These are phyloP conservation scores for Acleris cristana DNA, from an alignment of 2,888 invertebrate genomes.

Conservation along the genomic window DNA sequence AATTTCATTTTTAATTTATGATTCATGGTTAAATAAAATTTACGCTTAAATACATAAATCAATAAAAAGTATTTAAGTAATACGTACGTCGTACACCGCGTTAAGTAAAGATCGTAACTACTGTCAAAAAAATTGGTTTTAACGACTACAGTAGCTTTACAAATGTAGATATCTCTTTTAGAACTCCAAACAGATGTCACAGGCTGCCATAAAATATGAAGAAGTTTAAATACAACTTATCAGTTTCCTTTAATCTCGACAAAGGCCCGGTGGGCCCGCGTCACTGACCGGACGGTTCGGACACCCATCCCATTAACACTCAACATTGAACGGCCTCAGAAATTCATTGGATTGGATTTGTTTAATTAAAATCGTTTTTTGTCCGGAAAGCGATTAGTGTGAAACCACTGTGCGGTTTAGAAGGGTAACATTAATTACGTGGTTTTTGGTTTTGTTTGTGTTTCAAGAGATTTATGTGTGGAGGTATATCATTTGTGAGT, in stretches of 20 bases:
- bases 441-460: slow-evolving; percentile 11
- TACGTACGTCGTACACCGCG: too few relatives aligned
- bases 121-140: not conserved
- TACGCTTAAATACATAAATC: too few relatives aligned
- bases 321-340: not conserved
- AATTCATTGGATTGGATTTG: slow-evolving; percentile 23
- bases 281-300: not conserved
- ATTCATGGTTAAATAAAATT: too few relatives aligned
- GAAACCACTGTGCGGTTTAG: slow-evolving; percentile 19
- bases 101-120: too few relatives aligned
- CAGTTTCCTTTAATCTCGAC: slow-evolving; percentile 4
- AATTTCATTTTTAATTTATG: too few relatives aligned
- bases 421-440: slow-evolving; percentile 14
- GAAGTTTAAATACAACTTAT: slow-evolving; percentile 19
- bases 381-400: slow-evolving; percentile 15
- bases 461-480: not conserved
- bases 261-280: slow-evolving; percentile 7
- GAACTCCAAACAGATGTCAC: slow-evolving; percentile 10
- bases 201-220: slow-evolving; percentile 12
- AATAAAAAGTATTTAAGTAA: too few relatives aligned
- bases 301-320: slow-evolving; percentile 1
- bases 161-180: not conserved
- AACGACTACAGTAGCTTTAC: slow-evolving; percentile 1
- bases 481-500: not conserved
- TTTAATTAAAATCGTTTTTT: slow-evolving; percentile 31